Percentiles rank a stretch among this genome's conserved stretches.
Conservation (phyloP, 2,888 invertebrate genomes). For the Caenorhabditis virilis region DNA sequence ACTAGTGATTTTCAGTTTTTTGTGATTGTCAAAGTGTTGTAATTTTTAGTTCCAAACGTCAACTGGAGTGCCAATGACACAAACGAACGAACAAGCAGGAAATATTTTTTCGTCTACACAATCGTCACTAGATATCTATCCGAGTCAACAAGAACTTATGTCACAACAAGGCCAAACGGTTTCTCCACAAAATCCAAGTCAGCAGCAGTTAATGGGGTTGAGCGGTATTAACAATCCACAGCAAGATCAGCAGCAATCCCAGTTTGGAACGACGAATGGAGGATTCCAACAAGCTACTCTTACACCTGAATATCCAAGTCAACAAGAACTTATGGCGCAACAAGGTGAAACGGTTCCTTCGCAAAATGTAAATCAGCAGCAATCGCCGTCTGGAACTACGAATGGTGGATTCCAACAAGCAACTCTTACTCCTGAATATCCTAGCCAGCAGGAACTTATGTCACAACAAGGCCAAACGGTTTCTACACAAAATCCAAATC, state of each 20-base stretch:
- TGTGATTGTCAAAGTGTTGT: too few relatives aligned
- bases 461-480: constrained; percentile 5
- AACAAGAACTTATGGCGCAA: too few relatives aligned
- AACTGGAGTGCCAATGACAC: too few relatives aligned
- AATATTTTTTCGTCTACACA: constrained; percentile 14
- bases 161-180: constrained; percentile 5
- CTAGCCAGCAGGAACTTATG: constrained; percentile 30
- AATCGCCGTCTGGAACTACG: background rate
- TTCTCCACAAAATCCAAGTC: constrained; percentile 22
- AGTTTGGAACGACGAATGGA: too few relatives aligned
- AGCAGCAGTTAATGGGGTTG: constrained; percentile 8
- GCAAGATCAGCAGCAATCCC: too few relatives aligned
- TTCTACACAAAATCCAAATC: constrained; percentile 21
- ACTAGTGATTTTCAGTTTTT: too few relatives aligned
- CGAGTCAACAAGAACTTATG: constrained; percentile 32
- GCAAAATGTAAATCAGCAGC: background rate
- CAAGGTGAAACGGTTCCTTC: background rate
- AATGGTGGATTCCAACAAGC: background rate
- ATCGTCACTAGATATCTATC: constrained; percentile 28
- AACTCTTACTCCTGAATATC: constrained; percentile 1
- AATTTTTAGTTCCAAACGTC: constrained; percentile 33
- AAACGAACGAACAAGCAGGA: too few relatives aligned
- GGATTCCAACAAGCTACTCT: background rate
- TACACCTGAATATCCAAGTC: background rate
- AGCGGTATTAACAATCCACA: background rate